phyloP scores from a whole-genome alignment of 2,888 invertebrate genomes.

The Nasonovia ribisnigri region DNA sequence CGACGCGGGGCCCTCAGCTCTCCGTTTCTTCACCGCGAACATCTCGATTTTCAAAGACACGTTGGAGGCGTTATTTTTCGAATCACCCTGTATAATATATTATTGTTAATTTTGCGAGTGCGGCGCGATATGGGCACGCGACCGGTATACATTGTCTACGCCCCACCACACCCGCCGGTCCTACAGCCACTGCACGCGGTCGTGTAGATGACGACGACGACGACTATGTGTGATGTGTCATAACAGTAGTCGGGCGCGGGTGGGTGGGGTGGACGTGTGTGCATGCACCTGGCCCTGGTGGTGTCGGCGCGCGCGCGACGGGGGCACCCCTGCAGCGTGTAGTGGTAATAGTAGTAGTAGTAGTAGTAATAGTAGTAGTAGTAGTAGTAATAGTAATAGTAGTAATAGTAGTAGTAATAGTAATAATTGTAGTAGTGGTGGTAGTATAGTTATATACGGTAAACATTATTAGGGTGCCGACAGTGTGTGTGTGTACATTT shows the following conservation, averaged over 20 bases:
- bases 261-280: neutral
- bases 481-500: neutral
- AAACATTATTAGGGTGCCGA: conserved; percentile 6
- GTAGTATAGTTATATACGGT: conserved; percentile 8
- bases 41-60: neutral
- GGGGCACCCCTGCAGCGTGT: conserved; percentile 9
- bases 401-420: neutral
- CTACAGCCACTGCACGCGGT: neutral
- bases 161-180: neutral
- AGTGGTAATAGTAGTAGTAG: neutral
- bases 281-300: conserved; percentile 17
- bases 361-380: neutral
- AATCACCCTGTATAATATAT: neutral
- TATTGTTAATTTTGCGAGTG: neutral
- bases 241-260: neutral
- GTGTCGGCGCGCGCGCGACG: conserved; percentile 8
- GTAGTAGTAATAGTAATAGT: neutral
- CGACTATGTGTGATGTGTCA: conserved; percentile 17
- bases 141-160: conserved; percentile 35
- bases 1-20: neutral
- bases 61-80: neutral
- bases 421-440: neutral
- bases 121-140: conserved; percentile 52
- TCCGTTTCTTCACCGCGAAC: neutral
- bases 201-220: neutral